phyloP scores from a whole-genome alignment of 1,140 invertebrate species.

The Habropoda laboriosa region DNA sequence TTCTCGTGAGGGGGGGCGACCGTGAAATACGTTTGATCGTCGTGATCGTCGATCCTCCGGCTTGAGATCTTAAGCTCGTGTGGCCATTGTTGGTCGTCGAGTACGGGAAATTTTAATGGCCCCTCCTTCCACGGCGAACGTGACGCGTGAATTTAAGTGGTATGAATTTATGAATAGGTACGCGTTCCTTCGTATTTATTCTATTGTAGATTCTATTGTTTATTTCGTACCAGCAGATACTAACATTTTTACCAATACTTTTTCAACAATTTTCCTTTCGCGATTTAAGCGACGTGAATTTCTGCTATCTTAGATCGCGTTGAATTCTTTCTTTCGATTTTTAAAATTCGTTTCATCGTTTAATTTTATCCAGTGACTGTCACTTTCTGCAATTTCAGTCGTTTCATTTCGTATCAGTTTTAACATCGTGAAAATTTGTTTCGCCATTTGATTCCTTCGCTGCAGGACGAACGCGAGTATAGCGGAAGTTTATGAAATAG shows the following conservation, averaged over 20 bases:
- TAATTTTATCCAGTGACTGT: too few relatives aligned
- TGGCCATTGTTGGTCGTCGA: neutral
- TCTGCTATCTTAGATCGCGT: too few relatives aligned
- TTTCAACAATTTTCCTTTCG: too few relatives aligned
- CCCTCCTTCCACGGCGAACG: neutral
- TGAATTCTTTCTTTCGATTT: too few relatives aligned
- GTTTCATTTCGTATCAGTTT: neutral
- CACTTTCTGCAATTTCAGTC: neutral
- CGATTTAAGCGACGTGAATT: too few relatives aligned
- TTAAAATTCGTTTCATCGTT: too few relatives aligned
- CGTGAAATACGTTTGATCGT: constrained; percentile 36
- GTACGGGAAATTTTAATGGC: neutral
- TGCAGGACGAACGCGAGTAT: too few relatives aligned
- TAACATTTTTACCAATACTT: too few relatives aligned
- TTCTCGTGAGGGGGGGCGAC: constrained; percentile 1
- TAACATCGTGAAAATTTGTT: too few relatives aligned
- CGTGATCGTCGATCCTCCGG: constrained; percentile 16
- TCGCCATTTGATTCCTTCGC: too few relatives aligned
- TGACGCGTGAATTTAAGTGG: constrained; percentile 5
- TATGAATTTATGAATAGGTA: neutral
- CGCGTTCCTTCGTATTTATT: neutral
- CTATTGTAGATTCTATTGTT: neutral
- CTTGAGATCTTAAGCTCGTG: neutral
- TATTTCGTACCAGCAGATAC: neutral
- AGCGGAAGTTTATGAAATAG: too few relatives aligned